Base-by-base conservation (phyloP, 2,888 invertebrate genomes). In the Drosophila fulvimacula region DNA sequence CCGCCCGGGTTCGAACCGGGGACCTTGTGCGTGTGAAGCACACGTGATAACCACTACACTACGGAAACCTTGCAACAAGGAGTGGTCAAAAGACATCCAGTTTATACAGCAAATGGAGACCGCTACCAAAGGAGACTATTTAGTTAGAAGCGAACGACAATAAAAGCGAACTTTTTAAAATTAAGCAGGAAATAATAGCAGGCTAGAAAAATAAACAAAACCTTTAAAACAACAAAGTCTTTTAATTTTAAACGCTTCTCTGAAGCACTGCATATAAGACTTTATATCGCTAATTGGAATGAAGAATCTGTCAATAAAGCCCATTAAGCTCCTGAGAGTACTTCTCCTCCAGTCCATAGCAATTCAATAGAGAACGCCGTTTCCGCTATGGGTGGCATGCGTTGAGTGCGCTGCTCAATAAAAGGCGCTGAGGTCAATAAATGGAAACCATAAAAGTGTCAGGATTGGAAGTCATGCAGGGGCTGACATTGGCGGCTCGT, bases 1-100 rank as follows among this genome's bases (percentile, higher is more conserved):
- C 90, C 91, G 90, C 90, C 91, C 91, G 91, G 91, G 90, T 89
- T 91, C 91, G 91, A 91, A 91, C 91, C 91, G 91, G 91, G 90
- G 91, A 85, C 91, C 91, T 91, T 90, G 90, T 88, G 91, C 91
- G 91, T 91, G 91, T 91, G 90, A 91, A 90, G 90, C 91, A 88
- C 90, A 90, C 90, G 91, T 91, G 90, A 91, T 91, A 91, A 91
- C 91, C 91, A 81, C 91, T 91, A 91, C 90, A 91, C 91, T 90
- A 91, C 91, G 91, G 88, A 91, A 91, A 91, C 91, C 3, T 15
- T 0, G 1, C 0, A 0, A 0, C 0, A 0, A 0, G 0, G 0
- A 10, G 0, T 0, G 6, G 4, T 38, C 5, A 39, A 74, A 58
- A 11, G 1, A 24, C 24, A 42, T 9, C 0, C 0, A 61, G 3